Percentiles rank a stretch among this genome's conserved stretches.
These are phyloP conservation scores for Loriculus beryllinus DNA, from an alignment of 2,797 vertebrate genomes.

Conservation along the genomic window DNA sequence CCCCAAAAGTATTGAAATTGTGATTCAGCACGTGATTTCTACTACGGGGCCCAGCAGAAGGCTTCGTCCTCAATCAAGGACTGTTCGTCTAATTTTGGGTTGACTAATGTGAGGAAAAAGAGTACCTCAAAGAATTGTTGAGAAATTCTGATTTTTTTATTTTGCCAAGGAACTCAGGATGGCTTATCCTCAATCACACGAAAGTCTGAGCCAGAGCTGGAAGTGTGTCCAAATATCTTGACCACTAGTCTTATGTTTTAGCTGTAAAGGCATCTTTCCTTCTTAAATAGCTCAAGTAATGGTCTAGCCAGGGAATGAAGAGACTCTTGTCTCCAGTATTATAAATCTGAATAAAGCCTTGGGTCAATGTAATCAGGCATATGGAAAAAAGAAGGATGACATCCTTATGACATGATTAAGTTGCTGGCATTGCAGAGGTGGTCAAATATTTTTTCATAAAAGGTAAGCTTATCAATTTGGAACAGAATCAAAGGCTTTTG, in stretches of 20 bases:
- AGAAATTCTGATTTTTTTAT: not conserved
- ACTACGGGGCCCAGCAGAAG: not conserved
- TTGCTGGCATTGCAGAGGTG: not conserved
- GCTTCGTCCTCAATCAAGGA: not conserved
- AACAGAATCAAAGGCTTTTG: not conserved
- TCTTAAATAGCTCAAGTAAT: constrained; percentile 3
- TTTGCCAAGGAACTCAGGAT: not conserved
- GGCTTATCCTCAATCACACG: not conserved
- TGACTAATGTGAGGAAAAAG: not conserved
- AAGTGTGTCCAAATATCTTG: not conserved
- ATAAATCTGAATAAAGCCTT: constrained; percentile 3
- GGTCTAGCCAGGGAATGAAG: not conserved
- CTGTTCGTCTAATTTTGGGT: not conserved
- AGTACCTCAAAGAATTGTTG: not conserved
- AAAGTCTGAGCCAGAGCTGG: not conserved
- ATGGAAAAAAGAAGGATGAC: not conserved
- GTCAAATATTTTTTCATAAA: not conserved
- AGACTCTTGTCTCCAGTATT: not conserved
- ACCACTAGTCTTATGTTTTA: not conserved
- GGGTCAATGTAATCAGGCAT: not conserved
- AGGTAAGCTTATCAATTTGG: not conserved
- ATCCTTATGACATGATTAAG: not conserved
- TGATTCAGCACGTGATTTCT: not conserved
- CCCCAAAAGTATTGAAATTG: not conserved
- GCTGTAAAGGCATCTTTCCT: not conserved